These are phyloP conservation scores for Heterocephalus glaber DNA, from an alignment of 2,113 vertebrate genomes.

Conservation along the genomic window DNA sequence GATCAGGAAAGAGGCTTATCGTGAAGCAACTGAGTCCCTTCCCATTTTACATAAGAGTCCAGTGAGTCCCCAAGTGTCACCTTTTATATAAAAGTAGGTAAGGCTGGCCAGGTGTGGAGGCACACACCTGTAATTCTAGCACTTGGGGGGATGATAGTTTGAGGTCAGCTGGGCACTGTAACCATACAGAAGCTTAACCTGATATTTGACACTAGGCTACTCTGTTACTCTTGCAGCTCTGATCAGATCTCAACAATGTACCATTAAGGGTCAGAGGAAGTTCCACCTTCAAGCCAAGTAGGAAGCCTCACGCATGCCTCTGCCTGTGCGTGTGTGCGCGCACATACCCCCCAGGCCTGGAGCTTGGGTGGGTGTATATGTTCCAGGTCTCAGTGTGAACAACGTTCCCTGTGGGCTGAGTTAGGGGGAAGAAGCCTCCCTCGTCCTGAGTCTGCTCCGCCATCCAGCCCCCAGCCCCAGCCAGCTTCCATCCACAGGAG, in stretches of 20 bases:
- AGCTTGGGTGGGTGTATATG: too few relatives aligned
- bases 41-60: background rate
- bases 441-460: background rate
- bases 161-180: background rate
- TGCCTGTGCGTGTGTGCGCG: background rate
- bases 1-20: background rate
- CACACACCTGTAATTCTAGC: background rate
- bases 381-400: background rate
- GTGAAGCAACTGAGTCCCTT: background rate
- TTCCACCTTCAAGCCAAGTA: background rate
- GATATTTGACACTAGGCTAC: too few relatives aligned
- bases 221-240: background rate
- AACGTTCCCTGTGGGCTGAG: accelerated
- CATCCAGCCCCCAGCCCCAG: background rate
- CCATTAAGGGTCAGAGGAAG: background rate
- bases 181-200: background rate
- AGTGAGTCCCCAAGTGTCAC: background rate
- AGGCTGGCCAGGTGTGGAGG: background rate
- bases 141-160: background rate
- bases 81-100: background rate
- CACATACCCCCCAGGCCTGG: background rate
- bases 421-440: background rate
- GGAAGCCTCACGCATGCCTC: background rate
- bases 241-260: background rate
- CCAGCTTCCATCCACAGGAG: background rate